Conservation (phyloP, 1,140 invertebrate species). For the Drosophila equinoxialis region DNA sequence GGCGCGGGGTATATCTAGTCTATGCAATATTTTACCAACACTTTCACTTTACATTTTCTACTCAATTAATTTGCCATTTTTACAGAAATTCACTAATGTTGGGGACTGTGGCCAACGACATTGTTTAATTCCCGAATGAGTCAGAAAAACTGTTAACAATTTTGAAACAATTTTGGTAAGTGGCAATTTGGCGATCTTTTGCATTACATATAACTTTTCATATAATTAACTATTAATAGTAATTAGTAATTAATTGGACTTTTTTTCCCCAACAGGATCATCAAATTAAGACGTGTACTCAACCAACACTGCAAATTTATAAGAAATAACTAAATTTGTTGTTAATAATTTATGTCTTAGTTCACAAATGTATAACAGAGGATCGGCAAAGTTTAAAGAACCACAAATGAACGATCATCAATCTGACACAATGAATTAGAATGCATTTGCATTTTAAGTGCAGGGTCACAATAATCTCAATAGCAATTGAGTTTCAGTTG, state of each 20-base stretch:
- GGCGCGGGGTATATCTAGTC: too few relatives aligned
- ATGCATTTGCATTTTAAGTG: slow-evolving; percentile 54
- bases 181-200: slow-evolving; percentile 44
- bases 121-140: too few relatives aligned
- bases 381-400: slow-evolving; percentile 19
- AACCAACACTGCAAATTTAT: neutral
- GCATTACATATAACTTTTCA: neutral
- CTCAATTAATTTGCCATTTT: too few relatives aligned
- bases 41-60: too few relatives aligned
- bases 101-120: too few relatives aligned
- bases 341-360: too few relatives aligned
- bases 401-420: slow-evolving; percentile 27
- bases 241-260: neutral
- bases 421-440: slow-evolving; percentile 56
- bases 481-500: slow-evolving; percentile 4
- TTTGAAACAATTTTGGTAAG: slow-evolving; percentile 41
- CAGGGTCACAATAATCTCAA: slow-evolving; percentile 39
- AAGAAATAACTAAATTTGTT: neutral
- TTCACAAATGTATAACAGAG: neutral
- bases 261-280: neutral
- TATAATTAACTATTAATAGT: neutral
- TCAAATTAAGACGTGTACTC: neutral
- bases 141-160: slow-evolving; percentile 14
- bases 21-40: too few relatives aligned
- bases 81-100: too few relatives aligned